Percentiles rank a stretch among this genome's conserved stretches.
Evolutionary conservation across 2,797 vertebrate species (phyloP).

Genomic region (Rhodeus uyekii): DNA sequence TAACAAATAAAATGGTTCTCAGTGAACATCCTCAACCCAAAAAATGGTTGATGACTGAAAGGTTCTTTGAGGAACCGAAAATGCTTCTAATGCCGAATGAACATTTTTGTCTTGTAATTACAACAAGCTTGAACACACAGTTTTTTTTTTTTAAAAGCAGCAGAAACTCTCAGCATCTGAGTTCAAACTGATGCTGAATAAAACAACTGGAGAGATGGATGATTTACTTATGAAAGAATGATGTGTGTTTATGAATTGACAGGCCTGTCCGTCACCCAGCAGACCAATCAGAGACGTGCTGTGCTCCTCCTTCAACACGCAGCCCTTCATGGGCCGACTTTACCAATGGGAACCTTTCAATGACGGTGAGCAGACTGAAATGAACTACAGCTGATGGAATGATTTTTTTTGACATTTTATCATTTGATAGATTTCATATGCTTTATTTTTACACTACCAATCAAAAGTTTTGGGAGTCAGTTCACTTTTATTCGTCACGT

Average conservation of each 20-base stretch:
- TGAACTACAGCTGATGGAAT: background rate
- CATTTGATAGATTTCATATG: background rate
- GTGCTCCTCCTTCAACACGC: slow-evolving; percentile 92
- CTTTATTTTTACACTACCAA: background rate
- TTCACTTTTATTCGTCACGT: background rate
- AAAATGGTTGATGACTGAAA: too few relatives aligned
- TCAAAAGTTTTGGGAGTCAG: background rate
- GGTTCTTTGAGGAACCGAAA: too few relatives aligned
- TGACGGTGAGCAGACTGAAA: slow-evolving; percentile 81
- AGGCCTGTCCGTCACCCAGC: slow-evolving; percentile 86
- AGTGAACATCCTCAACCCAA: too few relatives aligned
- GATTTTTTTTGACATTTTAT: background rate
- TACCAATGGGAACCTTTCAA: slow-evolving; percentile 97
- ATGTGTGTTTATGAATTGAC: slow-evolving; percentile 42
- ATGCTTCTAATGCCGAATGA: too few relatives aligned
- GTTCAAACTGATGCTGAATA: background rate
- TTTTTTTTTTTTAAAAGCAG: too few relatives aligned
- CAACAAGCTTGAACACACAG: too few relatives aligned
- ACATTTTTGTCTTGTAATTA: too few relatives aligned
- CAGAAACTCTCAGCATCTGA: too few relatives aligned
- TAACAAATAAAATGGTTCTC: too few relatives aligned
- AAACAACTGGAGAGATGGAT: background rate
- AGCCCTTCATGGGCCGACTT: slow-evolving; percentile 93
- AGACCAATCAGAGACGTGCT: slow-evolving; percentile 87
- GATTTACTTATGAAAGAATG: background rate